Conservation (phyloP, 2,888 invertebrate genomes). For the Lepidocyrtoides sp. region DNA sequence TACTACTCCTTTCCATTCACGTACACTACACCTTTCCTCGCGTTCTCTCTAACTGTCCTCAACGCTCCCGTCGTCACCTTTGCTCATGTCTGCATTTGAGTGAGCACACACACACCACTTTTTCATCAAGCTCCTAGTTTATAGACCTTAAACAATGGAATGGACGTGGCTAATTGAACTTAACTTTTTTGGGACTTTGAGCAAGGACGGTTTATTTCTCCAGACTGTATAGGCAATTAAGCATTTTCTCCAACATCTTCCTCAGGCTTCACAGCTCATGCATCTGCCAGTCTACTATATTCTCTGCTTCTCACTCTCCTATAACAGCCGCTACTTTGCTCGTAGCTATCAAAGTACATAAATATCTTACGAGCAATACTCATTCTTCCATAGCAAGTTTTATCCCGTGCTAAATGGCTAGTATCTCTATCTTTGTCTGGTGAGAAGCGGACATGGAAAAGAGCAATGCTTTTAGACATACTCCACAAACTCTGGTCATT, state of each 20-base stretch:
- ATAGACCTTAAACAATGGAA: slow-evolving; percentile 62
- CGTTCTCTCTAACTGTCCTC: neutral
- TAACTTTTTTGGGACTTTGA: slow-evolving; percentile 58
- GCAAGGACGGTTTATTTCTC: slow-evolving; percentile 6
- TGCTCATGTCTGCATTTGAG: slow-evolving; percentile 31
- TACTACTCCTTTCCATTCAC: slow-evolving; percentile 11
- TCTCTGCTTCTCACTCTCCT: neutral
- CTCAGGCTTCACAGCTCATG: slow-evolving; percentile 9
- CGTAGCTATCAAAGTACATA: no score
- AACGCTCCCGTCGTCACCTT: slow-evolving; percentile 33
- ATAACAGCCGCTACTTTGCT: neutral
- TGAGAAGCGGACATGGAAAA: slow-evolving; percentile 29
- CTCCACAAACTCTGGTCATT: slow-evolving; percentile 6
- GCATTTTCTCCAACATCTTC: slow-evolving; percentile 25
- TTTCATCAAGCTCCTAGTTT: slow-evolving; percentile 52
- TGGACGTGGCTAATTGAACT: slow-evolving; percentile 72
- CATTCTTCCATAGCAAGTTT: slow-evolving; percentile 34
- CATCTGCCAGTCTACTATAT: neutral
- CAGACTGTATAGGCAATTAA: slow-evolving; percentile 59
- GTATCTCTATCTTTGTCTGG: neutral
- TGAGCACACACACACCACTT: slow-evolving; percentile 34
- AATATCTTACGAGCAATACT: neutral
- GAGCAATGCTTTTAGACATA: neutral
- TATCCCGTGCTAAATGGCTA: slow-evolving; percentile 50
- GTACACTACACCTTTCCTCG: slow-evolving; percentile 19